Evolutionary conservation across 2,113 vertebrate genomes (phyloP).

Genomic region (Spea multiplicata): DNA sequence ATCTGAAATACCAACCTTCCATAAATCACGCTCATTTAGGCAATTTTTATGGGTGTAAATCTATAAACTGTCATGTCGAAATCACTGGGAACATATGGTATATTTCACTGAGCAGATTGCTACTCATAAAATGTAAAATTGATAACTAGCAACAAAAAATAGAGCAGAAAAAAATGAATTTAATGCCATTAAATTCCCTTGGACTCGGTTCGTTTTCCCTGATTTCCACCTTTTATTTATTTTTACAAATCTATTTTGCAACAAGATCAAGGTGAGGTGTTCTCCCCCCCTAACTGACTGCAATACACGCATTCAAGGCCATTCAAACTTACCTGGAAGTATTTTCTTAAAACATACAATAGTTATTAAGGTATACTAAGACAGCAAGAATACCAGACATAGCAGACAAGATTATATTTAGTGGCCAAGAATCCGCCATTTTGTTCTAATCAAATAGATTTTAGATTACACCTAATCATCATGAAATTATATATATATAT

Average conservation of each 20-base stretch:
- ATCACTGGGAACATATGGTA: slow-evolving; percentile 93
- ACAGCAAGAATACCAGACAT: too few relatives aligned
- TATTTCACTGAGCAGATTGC: slow-evolving; percentile 93
- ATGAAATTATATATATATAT: too few relatives aligned
- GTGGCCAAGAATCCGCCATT: too few relatives aligned
- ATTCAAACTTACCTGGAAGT: not conserved
- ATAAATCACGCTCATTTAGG: slow-evolving; percentile 92
- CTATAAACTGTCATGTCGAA: slow-evolving; percentile 90
- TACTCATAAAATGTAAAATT: slow-evolving; percentile 96
- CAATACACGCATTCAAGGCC: not conserved
- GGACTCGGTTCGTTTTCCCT: not conserved
- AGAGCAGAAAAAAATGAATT: slow-evolving; percentile 78
- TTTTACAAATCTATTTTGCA: not conserved
- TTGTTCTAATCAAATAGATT: too few relatives aligned
- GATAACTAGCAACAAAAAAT: slow-evolving; percentile 86
- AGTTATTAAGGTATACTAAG: too few relatives aligned
- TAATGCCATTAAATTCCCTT: slow-evolving; percentile 29
- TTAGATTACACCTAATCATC: too few relatives aligned
- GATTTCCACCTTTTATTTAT: not conserved
- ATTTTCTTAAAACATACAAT: too few relatives aligned
- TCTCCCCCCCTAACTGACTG: not conserved
- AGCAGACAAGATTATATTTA: too few relatives aligned
- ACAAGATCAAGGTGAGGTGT: not conserved
- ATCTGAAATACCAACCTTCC: slow-evolving; percentile 70
- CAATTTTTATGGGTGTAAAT: slow-evolving; percentile 89